A percentile compares a stretch with the other conserved stretches of the same genome.
phyloP scores from a whole-genome alignment of 2,113 vertebrate species.

The Microtus oregoni region DNA sequence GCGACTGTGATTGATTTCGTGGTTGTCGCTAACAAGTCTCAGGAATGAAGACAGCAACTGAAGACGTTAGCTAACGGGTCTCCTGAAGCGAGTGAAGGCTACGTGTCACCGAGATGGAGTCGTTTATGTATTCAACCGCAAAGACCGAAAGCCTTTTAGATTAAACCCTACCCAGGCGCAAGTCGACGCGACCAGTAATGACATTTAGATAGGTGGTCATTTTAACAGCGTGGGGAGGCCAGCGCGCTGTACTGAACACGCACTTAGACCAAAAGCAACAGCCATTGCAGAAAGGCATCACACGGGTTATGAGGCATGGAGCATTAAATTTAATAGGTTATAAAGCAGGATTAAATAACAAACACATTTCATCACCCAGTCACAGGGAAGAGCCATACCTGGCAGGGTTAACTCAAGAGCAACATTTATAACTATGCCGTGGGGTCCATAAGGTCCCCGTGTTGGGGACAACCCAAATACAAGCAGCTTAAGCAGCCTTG shows the following conservation, averaged over 20 bases:
- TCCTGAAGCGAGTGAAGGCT: not conserved
- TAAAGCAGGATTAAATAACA: slow-evolving; percentile 84
- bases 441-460: not conserved
- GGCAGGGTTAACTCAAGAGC: slow-evolving; percentile 50
- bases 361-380: slow-evolving; percentile 71
- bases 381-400: slow-evolving; percentile 71
- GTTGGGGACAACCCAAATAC: not conserved
- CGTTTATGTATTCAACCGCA: not conserved
- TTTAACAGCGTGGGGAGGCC: not conserved
- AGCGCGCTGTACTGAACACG: not conserved
- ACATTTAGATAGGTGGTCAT: not conserved
- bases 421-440: slow-evolving; percentile 42
- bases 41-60: not conserved
- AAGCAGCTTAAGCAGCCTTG: not conserved
- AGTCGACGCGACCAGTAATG: not conserved
- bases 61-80: not conserved
- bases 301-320: slow-evolving; percentile 74
- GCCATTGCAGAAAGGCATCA: slow-evolving; percentile 63
- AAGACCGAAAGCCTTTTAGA: not conserved
- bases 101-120: not conserved
- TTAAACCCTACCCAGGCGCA: not conserved
- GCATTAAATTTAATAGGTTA: slow-evolving; percentile 84
- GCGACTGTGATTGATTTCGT: not conserved
- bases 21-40: not conserved
- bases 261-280: slow-evolving; percentile 58